Base-by-base conservation (phyloP, 2,797 vertebrate species). In the Lagodon rhomboides region DNA sequence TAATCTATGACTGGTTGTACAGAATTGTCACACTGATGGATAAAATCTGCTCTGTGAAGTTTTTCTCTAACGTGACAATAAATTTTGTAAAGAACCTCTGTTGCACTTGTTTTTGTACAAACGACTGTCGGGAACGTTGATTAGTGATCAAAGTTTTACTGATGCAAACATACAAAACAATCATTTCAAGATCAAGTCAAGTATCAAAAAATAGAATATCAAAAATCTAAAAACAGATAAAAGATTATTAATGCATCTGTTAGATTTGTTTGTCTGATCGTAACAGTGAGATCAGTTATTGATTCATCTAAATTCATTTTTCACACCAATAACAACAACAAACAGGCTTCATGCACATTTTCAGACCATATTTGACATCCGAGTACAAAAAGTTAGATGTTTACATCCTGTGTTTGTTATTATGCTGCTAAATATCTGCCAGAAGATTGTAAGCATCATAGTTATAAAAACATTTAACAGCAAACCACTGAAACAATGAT, bases 11-110 rank as follows among this genome's bases (percentile, higher is more conserved):
- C 16, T 23, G 50, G n/a, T 46, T 1, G 18, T 18, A 43, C 5
- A 25, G 44, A 12, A 43, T 53, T 69, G 65, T 74, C 63, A 84
- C 61, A 62, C 17, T 51, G 60, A 74, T 65, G 79, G 73, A 30
- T 34, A 68, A 80, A 82, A 89, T 78, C 81, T 85, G 60, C 44
- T 47, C 38, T 53, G 54, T 34, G 38, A 15, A 6, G 67, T n/a
- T n/a, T n/a, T n/a, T 70, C 6, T 46, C 59, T 22, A 18, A 46
- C 46, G 65, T 87, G 79, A 87, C 74, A 93, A 92, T 93, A 92
- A 53, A 92, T 86, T 89, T 91, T 92, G 23, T 91, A 85, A 85
- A 80, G 68, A 92, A 88, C 20, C 30, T 81, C 27, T 68, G 58
- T 49, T 65, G 54, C 77, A 54, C 10, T 73, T 25, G 46, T 75